Evolutionary conservation across 2,797 vertebrate genomes (phyloP).

Genomic region (Antrozous pallidus): DNA sequence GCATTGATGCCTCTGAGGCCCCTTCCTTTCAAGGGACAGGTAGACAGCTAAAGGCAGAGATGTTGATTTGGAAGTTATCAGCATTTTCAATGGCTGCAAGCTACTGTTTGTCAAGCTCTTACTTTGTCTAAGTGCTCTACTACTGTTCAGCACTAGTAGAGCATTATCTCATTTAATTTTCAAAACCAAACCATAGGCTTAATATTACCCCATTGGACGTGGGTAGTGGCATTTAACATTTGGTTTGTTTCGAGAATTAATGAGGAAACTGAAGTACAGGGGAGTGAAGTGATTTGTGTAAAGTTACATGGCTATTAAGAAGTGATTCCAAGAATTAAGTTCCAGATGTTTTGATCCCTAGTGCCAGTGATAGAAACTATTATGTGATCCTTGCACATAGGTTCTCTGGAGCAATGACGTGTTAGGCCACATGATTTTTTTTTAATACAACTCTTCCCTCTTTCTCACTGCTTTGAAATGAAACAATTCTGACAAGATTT

Average conservation of each 20-base stretch:
- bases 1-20: too few species aligned
- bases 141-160: too few species aligned
- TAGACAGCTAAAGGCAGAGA: neutral
- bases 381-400: neutral
- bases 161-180: neutral
- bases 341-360: neutral
- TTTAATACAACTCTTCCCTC: neutral
- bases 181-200: neutral
- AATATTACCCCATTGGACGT: neutral
- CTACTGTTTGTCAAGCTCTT: neutral
- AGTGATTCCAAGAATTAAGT: neutral
- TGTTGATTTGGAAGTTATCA: neutral
- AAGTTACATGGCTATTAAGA: neutral
- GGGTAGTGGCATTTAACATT: neutral
- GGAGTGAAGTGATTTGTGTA: neutral
- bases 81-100: neutral
- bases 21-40: neutral
- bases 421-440: neutral
- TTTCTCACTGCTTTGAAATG: conserved; percentile 57
- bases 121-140: neutral
- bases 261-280: neutral
- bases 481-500: conserved; percentile 66
- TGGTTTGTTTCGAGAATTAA: neutral
- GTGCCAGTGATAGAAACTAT: neutral
- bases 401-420: neutral